Percentiles rank a stretch among this genome's conserved stretches.
Conservation (phyloP, 2,113 vertebrate species). For the Lichenostomus cassidix region DNA sequence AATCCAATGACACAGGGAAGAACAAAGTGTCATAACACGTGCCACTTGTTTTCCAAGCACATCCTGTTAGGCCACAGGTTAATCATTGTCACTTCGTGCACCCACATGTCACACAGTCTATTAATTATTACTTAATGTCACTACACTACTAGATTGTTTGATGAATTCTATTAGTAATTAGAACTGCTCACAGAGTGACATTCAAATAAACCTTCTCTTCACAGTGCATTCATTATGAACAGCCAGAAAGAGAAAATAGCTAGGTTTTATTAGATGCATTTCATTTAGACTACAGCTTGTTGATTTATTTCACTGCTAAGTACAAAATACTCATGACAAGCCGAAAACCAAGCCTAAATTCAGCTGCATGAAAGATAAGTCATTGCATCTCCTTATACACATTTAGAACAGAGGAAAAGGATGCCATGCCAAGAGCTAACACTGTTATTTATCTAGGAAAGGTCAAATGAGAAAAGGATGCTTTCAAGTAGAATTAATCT, state of each 20-base stretch:
- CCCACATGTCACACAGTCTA: not conserved
- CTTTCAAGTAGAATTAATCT: not conserved
- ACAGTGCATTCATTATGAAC: not conserved
- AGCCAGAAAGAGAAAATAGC: not conserved
- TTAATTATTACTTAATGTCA: conserved; percentile 45
- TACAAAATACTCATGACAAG: not conserved
- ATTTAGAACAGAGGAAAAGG: not conserved
- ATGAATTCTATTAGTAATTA: conserved; percentile 24
- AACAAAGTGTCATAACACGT: not conserved
- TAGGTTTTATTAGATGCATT: not conserved
- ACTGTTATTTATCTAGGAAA: not conserved
- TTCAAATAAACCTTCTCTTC: not conserved
- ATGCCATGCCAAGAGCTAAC: not conserved
- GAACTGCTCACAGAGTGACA: not conserved
- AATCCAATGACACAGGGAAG: not conserved
- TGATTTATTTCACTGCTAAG: not conserved
- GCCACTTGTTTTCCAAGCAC: not conserved
- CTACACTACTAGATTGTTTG: not conserved
- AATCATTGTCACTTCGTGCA: conserved; percentile 24
- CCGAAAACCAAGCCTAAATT: not conserved
- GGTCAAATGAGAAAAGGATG: not conserved
- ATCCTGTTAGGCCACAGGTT: not conserved
- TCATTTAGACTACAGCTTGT: not conserved
- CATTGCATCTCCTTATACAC: not conserved
- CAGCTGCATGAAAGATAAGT: not conserved